Base-by-base conservation (phyloP, 2,113 vertebrate species). In the Pelmatolapia mariae region DNA sequence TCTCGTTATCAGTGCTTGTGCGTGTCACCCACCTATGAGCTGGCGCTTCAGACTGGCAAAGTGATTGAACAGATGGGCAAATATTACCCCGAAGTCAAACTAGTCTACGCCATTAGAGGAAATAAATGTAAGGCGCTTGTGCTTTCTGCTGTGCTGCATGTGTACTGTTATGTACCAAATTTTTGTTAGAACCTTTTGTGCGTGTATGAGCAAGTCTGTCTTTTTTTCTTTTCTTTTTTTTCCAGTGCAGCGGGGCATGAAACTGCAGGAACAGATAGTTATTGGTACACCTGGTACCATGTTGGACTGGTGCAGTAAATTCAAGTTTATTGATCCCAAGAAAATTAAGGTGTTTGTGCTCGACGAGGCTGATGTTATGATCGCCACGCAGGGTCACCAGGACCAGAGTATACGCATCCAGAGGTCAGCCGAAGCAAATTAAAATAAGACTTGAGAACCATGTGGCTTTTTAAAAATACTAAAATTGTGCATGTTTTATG, bases 401-500 rank as follows among this genome's bases (percentile, higher is more conserved):
- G 98, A 99, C 90, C 99, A 99, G 95, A 99, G 98, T 93, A 98
- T 99, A 94, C 97, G 98, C 73, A 99, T 99, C 82, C 98, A 99
- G 96, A 99, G 98, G 98, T 99, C 5, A 89, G 89, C 47, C 2
- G 10, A 66, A 80, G 82, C 11, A 8, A 66, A 73, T 10, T 6
- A 7, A 29, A 45, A 22, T 63, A 7, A 63, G 59, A 29, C 26
- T 50, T 78, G 26, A 13, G 16, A 11, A 78, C 16, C 24, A 31
- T 50, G 26, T 45, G 43, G 24, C 24, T 76, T 43, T 19, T 29
- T 16, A 73, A 10, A 47, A 47, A 18, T 45, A 5, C 1, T 78
- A 12, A 50, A 26, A 12, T 50, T n/a, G 45, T 50, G 71, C 13
- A 78, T 29, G 10, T 31, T 52, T 78, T 31, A 18, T 76, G 38